Evolutionary conservation across 2,888 invertebrate species (phyloP), one percentile per base, ranked within the genome.

Genomic region (Mesorhabditis sp.): DNA sequence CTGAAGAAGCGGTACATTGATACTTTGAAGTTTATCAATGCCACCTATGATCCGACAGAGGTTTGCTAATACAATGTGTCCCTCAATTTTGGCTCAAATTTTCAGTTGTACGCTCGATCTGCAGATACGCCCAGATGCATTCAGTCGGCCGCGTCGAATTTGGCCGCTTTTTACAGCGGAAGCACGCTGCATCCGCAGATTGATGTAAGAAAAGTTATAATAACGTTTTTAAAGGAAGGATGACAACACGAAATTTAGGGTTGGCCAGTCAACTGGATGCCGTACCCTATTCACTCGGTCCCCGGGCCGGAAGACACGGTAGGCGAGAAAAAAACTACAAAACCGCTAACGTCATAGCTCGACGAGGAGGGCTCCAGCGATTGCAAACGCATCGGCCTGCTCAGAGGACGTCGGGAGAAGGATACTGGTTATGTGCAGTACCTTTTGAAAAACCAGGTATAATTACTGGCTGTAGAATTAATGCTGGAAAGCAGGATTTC

Each of bases 81-180:
- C n/a, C n/a, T 50, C 10, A 50, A 50, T 50, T 10, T 13, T 13
- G 58, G 58, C 58, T n/a, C 58, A 50, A 50, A 50, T 50, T 50
- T 50, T 50, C 58, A 50, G 58, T 2, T 50, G n/a, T 50, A 50
- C 58, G 58, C 58, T 50, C 58, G 58, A 50, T 50, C 58, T 13
- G 58, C 58, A n/a, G 58, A 50, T n/a, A 50, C 58, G n/a, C n/a
- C 58, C 58, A 10, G 58, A n/a, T 50, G 58, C 58, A 50, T 50
- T 50, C 58, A 50, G n/a, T 50, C 58, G 58, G 58, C 58, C 58
- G 58, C 10, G 10, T 10, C 58, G 58, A 50, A 50, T 50, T n/a
- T 50, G 10, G 58, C 58, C 58, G 58, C 58, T 50, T n/a, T 50
- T n/a, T 50, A 50, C 58, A 50, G 58, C n/a, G 58, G 58, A 50